phyloP scores from a whole-genome alignment of 2,113 vertebrate genomes.

The Nothocercus julius region DNA sequence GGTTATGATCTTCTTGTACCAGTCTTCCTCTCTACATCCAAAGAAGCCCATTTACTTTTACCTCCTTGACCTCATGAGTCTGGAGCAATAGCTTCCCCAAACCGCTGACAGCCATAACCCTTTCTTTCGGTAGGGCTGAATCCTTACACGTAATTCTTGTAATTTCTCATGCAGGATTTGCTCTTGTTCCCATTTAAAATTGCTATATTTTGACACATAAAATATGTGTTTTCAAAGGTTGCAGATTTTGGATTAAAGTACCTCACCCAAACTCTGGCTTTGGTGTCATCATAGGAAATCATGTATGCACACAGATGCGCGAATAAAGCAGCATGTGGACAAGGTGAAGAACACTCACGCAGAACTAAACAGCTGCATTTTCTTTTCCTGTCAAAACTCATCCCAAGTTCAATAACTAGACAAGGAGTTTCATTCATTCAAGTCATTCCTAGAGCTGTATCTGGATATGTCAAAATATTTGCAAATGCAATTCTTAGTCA shows the following conservation, averaged over 20 bases:
- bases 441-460: neutral
- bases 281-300: neutral
- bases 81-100: neutral
- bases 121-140: neutral
- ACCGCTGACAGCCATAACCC: neutral
- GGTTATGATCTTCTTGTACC: neutral
- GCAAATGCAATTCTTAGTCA: neutral
- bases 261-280: neutral
- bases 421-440: neutral
- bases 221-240: neutral
- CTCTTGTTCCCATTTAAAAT: neutral
- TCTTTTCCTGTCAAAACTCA: neutral
- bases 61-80: neutral
- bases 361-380: neutral
- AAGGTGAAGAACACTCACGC: neutral
- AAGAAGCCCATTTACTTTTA: neutral
- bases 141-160: neutral
- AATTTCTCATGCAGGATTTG: neutral
- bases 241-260: neutral
- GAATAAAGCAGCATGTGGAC: neutral
- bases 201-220: neutral
- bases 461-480: neutral
- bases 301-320: neutral
- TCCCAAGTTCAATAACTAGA: neutral
- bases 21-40: neutral